Base-by-base conservation (phyloP, 2,797 vertebrate genomes). In the Oophaga sylvatica region DNA sequence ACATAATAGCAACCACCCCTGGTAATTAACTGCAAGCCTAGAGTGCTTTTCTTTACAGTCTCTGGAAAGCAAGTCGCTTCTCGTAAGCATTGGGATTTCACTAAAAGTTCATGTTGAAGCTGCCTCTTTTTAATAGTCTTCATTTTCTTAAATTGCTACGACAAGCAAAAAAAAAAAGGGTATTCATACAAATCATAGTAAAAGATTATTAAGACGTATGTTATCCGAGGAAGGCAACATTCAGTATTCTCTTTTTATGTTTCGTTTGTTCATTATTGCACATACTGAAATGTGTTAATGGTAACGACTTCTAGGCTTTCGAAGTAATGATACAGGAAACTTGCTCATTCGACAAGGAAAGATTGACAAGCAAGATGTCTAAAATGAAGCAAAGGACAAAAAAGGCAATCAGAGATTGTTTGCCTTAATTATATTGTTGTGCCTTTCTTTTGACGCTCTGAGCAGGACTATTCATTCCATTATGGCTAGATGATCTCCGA, bases 261-360 rank as follows among this genome's bases (percentile, higher is more conserved):
- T 85, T 70, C 78, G 82, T 88, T 85, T 88, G 68, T 84, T 88
- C 83, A 82, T 88, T 85, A 81, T 31, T 35, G 60, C 83, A 85
- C 63, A 82, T 82, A 68, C 59, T 77, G 78, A 88, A 85, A 88
- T 35, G 59, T 76, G 83, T 62, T 88, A 88, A 88, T 88, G 83
- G 68, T 88, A 85, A 88, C 85, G 83, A 82, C 67, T 80, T 81
- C 83, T 71, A 88, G 71, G 79, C 83, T 77, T 85, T 82, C 71
- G 31, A 9, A 67, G 60, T 81, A 81, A 88, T 85, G 83, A 77
- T 83, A 78, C 63, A 73, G 88, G 48, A 85, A 83, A 83, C 53
- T 78, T 86, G 80, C 83, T 88, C 87, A 88, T 88, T 88, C 82
- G 80, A 80, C 59, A 60, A 84, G 87, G 82, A 35, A 80, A 88